Evolutionary conservation across 2,888 invertebrate genomes (phyloP), one percentile per base, ranked within the genome.

Genomic region (Anthophora plumipes): DNA sequence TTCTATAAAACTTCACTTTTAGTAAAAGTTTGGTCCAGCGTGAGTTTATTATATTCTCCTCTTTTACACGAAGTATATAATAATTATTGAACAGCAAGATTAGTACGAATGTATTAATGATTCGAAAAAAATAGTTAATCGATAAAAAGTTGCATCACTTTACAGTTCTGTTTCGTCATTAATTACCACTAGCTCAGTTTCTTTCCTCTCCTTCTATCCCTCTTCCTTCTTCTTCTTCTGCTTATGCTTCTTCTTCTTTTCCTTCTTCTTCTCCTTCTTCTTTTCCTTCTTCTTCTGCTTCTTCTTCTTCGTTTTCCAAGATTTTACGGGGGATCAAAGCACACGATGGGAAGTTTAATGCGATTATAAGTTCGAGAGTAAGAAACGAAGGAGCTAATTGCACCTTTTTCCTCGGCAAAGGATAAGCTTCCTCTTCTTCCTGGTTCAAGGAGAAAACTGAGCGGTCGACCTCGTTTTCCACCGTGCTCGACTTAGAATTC

Each of bases 301-400:
- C 12, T 75, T 79, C 52, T 59, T 68, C 66, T 31, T 48, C 72
- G 74, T 73, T 73, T 54, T 57, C 43, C 22, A 54, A 74, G 80
- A 82, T 80, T 72, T 76, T 61, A 55, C 64, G 50, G 20, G 57
- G 74, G 77, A 86, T 87, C 85, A 83, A 86, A 86, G 86, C 80
- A 77, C 78, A 75, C 78, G 82, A 85, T 77, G 73, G 73, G 79
- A 87, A 85, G 75, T 81, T 80, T 80, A 77, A 85, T 79, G 77
- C 79, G 79, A 87, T 85, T 83, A 77, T 76, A 81, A 77, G 76
- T 72, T 64, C 57, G 68, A 60, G 76, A 61, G 74, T 81, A 85
- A 81, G 77, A 87, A 85, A 68, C 78, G 76, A 61, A 54, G 63
- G 41, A 46, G 70, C 67, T 84, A 86, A 86, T 87, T 86, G 81